phyloP scores from a whole-genome alignment of 2,888 invertebrate genomes.

The Schrankia costaestrigalis region DNA sequence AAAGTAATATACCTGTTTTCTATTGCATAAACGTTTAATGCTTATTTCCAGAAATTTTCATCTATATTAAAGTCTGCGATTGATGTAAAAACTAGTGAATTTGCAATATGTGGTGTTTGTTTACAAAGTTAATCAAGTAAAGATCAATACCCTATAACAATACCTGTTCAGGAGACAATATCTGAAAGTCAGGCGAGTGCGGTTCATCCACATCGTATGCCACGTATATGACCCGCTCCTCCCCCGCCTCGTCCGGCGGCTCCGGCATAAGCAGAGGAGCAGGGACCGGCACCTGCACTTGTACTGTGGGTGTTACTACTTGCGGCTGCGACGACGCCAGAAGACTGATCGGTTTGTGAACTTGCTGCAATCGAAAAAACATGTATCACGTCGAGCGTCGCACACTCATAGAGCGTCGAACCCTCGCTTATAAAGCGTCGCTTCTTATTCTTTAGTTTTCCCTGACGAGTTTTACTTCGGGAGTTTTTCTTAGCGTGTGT shows the following conservation, averaged over 20 bases:
- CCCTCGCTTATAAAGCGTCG: too few relatives aligned
- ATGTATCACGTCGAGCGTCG: not conserved
- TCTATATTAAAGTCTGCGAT: too few relatives aligned
- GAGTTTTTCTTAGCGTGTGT: too few relatives aligned
- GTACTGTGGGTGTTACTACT: not conserved
- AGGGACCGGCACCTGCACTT: slow-evolving; percentile 6
- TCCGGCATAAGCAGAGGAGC: slow-evolving; percentile 22
- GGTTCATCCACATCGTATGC: slow-evolving; percentile 60
- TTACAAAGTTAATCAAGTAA: too few relatives aligned
- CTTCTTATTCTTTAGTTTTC: too few relatives aligned
- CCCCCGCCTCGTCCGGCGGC: slow-evolving; percentile 25
- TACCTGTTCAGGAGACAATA: slow-evolving; percentile 58
- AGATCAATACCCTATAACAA: not conserved
- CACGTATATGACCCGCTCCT: slow-evolving; percentile 68
- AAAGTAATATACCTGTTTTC: too few relatives aligned
- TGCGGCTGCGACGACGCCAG: slow-evolving; percentile 40
- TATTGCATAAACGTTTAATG: too few relatives aligned
- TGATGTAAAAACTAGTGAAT: too few relatives aligned
- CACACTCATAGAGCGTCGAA: too few relatives aligned
- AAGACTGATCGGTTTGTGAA: slow-evolving; percentile 60
- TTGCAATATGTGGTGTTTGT: too few relatives aligned
- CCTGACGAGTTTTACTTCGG: too few relatives aligned
- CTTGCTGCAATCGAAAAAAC: slow-evolving; percentile 37
- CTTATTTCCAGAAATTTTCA: too few relatives aligned
- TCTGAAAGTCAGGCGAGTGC: slow-evolving; percentile 47